Percentiles rank a stretch among this genome's conserved stretches.
Conservation (phyloP, 2,113 vertebrate genomes). For the Poeciliopsis retropinna region DNA sequence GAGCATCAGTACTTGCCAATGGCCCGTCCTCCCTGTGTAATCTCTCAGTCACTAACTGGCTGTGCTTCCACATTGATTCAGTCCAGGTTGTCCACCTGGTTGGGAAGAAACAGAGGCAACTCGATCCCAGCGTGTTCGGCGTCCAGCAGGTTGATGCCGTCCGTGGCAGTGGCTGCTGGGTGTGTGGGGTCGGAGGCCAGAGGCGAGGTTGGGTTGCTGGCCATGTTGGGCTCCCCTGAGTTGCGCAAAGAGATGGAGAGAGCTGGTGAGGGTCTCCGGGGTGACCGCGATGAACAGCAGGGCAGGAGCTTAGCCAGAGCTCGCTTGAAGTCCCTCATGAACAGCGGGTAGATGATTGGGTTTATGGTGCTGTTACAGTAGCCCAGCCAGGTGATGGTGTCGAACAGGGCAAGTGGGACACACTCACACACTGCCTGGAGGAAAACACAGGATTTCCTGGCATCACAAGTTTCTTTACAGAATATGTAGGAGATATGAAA, state of each 20-base stretch:
- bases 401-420: constrained; percentile 85
- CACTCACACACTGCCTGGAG: constrained; percentile 89
- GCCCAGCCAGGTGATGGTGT: constrained; percentile 94
- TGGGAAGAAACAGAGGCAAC: constrained; percentile 74
- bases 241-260: constrained; percentile 91
- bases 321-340: constrained; percentile 97
- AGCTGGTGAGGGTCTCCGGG: constrained; percentile 77
- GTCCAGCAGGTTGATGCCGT: constrained; percentile 78
- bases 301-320: constrained; percentile 90
- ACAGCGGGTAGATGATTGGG: constrained; percentile 97
- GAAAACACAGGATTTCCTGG: neutral
- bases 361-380: constrained; percentile 99
- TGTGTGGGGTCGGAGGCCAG: constrained; percentile 72
- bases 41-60: too few species aligned
- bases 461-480: neutral
- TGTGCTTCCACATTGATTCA: constrained; percentile 52
- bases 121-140: constrained; percentile 60
- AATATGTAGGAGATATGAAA: neutral
- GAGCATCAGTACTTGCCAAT: neutral
- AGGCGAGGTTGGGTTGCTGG: constrained; percentile 73
- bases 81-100: constrained; percentile 79
- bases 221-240: constrained; percentile 85
- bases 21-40: neutral
- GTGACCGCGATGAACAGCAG: constrained; percentile 77
- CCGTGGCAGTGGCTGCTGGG: constrained; percentile 58